Percentiles rank a stretch among this genome's conserved stretches.
phyloP scores from a whole-genome alignment of 2,888 invertebrate genomes.

The Tetragonula carbonaria region DNA sequence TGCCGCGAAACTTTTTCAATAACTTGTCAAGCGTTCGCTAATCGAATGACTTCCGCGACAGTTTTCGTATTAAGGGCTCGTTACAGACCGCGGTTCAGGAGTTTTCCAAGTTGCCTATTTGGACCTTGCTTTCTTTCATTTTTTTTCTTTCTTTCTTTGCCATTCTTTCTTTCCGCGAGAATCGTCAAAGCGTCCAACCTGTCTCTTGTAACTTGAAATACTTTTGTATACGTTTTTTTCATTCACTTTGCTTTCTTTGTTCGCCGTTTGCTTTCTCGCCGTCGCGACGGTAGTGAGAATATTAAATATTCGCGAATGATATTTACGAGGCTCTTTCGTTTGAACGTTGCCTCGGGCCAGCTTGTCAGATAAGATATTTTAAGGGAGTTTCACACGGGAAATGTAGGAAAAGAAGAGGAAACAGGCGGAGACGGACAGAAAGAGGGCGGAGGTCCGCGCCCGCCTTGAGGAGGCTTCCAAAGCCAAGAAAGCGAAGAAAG shows the following conservation, averaged over 20 bases:
- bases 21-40: constrained; percentile 32
- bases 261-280: neutral
- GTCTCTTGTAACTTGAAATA: neutral
- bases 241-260: neutral
- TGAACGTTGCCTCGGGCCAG: constrained; percentile 31
- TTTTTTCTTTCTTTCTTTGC: neutral
- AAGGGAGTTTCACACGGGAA: constrained; percentile 73
- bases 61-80: neutral
- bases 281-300: neutral
- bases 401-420: constrained; percentile 97
- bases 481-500: constrained; percentile 99
- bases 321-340: constrained; percentile 15
- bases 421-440: constrained; percentile 98
- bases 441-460: constrained; percentile 99
- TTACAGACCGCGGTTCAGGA: too few relatives aligned
- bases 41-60: constrained; percentile 18
- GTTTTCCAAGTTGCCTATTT: neutral
- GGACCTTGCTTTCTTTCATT: neutral
- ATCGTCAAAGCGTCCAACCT: too few relatives aligned
- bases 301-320: constrained; percentile 7
- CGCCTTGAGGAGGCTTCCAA: constrained; percentile 99
- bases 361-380: constrained; percentile 64
- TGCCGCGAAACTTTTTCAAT: constrained; percentile 56
- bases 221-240: neutral
- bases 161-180: neutral